Evolutionary conservation across 2,113 vertebrate genomes (phyloP).

Genomic region (Ailuropoda melanoleuca): DNA sequence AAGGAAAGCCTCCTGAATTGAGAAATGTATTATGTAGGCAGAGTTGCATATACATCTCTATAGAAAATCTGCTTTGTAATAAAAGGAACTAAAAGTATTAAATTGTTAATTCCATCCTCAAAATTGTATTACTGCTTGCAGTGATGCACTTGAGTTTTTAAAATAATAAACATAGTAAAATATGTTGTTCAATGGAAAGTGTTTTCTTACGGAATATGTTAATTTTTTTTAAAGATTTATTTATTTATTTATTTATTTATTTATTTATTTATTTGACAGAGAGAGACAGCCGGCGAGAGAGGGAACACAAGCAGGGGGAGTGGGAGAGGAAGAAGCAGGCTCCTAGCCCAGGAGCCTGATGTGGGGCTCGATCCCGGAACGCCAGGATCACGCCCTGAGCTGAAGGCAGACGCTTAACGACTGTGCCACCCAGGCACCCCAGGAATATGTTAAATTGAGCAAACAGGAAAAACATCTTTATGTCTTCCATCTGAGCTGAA

Average conservation of each 20-base stretch:
- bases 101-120: background rate
- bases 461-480: background rate
- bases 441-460: background rate
- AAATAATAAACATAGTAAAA: background rate
- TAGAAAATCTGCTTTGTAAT: background rate
- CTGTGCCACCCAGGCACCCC: too few relatives aligned
- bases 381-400: too few relatives aligned
- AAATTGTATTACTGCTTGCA: background rate
- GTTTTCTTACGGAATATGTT: background rate
- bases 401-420: too few relatives aligned
- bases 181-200: background rate
- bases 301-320: too few relatives aligned
- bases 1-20: background rate
- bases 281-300: too few relatives aligned
- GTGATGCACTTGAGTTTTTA: background rate
- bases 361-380: too few relatives aligned
- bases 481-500: background rate
- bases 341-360: too few relatives aligned
- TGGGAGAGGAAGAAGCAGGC: too few relatives aligned
- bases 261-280: too few relatives aligned
- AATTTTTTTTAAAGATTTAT: background rate
- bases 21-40: background rate
- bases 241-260: too few relatives aligned
- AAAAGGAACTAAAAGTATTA: background rate
- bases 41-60: background rate